Percentiles rank a stretch among this genome's conserved stretches.
These are phyloP conservation scores for Caiman crocodilus DNA, from an alignment of 2,797 vertebrate species.

Conservation along the genomic window DNA sequence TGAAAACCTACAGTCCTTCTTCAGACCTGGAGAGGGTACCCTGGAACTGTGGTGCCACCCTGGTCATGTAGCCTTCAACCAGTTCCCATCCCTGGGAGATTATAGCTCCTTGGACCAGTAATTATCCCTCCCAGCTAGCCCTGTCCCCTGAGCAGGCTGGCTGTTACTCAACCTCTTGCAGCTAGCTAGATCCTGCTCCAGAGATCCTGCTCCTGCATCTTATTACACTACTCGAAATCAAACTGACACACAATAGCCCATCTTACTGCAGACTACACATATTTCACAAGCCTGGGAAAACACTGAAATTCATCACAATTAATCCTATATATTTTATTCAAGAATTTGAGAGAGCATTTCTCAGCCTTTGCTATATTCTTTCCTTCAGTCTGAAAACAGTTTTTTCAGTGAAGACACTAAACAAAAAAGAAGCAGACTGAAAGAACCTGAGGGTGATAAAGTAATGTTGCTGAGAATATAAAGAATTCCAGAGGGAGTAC, in stretches of 20 bases:
- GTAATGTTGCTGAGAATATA: constrained; percentile 7
- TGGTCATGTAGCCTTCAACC: too few relatives aligned
- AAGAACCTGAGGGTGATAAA: constrained; percentile 3
- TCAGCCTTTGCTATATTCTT: not conserved
- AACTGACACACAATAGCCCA: not conserved
- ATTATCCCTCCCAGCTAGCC: too few relatives aligned
- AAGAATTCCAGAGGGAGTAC: not conserved
- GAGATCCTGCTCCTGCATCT: too few relatives aligned
- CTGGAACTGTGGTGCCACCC: too few relatives aligned
- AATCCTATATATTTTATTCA: not conserved
- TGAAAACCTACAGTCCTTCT: too few relatives aligned
- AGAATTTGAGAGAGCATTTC: not conserved
- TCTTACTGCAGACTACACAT: rapidly evolving
- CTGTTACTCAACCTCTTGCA: too few relatives aligned
- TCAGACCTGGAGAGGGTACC: too few relatives aligned
- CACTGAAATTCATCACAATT: not conserved
- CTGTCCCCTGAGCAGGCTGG: too few relatives aligned
- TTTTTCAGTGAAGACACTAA: not conserved
- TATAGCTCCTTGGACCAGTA: too few relatives aligned
- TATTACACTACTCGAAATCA: not conserved
- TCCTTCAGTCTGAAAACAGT: not conserved
- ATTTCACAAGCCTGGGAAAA: not conserved
- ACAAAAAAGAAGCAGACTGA: constrained; percentile 4
- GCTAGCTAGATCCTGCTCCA: too few relatives aligned
- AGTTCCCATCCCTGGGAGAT: too few relatives aligned